These are phyloP conservation scores for Idaea biselata DNA, from an alignment of 2,888 invertebrate species.

Conservation along the genomic window DNA sequence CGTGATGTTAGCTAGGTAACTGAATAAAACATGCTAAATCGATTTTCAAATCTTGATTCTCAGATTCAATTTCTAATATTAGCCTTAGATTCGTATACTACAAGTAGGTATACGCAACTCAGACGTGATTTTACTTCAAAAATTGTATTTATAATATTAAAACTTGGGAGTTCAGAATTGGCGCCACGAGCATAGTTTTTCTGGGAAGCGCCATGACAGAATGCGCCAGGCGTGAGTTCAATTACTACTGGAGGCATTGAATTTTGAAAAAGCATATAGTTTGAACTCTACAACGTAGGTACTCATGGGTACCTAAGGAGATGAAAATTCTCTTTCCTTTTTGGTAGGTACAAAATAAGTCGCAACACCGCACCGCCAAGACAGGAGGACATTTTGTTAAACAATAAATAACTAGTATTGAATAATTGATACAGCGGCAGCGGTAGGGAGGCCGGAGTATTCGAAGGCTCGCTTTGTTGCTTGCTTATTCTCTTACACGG, in stretches of 20 bases:
- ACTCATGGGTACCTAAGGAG: too few relatives aligned
- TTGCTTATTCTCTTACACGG: slow-evolving; percentile 58
- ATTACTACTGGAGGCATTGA: too few relatives aligned
- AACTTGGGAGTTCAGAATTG: too few relatives aligned
- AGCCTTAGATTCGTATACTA: too few relatives aligned
- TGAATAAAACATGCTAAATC: background rate
- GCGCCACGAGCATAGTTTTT: too few relatives aligned
- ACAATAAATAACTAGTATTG: slow-evolving; percentile 37
- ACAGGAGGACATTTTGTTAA: background rate
- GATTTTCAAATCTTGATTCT: background rate
- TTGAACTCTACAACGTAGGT: too few relatives aligned
- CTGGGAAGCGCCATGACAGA: too few relatives aligned
- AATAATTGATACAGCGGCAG: slow-evolving; percentile 50
- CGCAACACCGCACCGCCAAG: background rate
- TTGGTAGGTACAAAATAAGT: background rate
- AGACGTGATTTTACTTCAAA: too few relatives aligned
- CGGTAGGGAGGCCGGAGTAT: slow-evolving; percentile 28
- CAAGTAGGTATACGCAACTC: too few relatives aligned
- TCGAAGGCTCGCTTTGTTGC: slow-evolving; percentile 50
- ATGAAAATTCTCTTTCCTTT: background rate
- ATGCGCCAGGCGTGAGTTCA: too few relatives aligned
- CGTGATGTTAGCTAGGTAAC: background rate
- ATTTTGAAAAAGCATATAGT: too few relatives aligned
- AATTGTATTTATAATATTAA: too few relatives aligned
- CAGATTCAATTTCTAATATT: background rate